phyloP scores from a whole-genome alignment of 2,888 invertebrate species.

The Sarcophaga subvicina region DNA sequence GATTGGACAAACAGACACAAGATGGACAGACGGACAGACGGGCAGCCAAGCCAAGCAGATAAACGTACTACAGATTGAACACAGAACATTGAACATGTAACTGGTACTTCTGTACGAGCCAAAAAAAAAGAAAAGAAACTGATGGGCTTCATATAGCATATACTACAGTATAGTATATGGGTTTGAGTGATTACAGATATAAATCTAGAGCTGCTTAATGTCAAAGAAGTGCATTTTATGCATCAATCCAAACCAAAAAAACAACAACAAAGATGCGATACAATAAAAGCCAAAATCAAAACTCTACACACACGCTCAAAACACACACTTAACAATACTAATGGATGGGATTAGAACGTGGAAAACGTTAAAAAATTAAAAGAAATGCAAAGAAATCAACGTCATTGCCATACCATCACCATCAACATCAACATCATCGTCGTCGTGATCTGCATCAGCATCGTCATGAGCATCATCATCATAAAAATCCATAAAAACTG shows the following conservation, averaged over 20 bases:
- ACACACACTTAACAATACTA: constrained; percentile 19
- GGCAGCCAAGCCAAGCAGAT: constrained; percentile 40
- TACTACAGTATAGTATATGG: not conserved
- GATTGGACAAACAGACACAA: constrained; percentile 44
- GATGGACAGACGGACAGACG: constrained; percentile 27
- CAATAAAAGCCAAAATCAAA: constrained; percentile 20
- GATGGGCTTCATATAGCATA: not conserved
- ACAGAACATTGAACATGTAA: constrained; percentile 38
- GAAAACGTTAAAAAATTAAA: constrained; percentile 8
- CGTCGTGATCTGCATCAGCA: constrained; percentile 37
- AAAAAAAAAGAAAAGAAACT: no score
- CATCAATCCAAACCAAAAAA: constrained; percentile 66
- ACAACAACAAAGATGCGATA: not conserved
- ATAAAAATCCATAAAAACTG: constrained; percentile 62
- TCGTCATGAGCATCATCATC: constrained; percentile 48
- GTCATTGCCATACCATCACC: constrained; percentile 35
- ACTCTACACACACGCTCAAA: not conserved
- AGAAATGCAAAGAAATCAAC: not conserved
- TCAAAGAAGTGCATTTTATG: constrained; percentile 70
- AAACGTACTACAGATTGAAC: no score
- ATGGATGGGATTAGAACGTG: constrained; percentile 57
- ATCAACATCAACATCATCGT: constrained; percentile 27
- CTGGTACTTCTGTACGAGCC: constrained; percentile 49
- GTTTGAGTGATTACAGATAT: constrained; percentile 71
- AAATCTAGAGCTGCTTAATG: constrained; percentile 72